A percentile compares a stretch with the other conserved stretches of the same genome.
Conservation (phyloP, 2,888 invertebrate species). For the Drosophila cracens region DNA sequence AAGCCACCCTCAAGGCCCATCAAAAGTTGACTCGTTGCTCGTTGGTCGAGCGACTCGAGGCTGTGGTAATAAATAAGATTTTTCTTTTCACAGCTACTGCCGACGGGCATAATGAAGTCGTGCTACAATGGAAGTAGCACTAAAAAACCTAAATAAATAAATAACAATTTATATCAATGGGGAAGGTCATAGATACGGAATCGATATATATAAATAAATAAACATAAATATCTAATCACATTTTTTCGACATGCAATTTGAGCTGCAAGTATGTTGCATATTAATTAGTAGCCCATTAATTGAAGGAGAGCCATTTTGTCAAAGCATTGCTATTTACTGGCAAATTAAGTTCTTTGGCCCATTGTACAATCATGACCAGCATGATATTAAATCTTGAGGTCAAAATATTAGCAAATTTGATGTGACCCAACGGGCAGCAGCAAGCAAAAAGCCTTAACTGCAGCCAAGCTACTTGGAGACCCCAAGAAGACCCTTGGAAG, state of each 20-base stretch:
- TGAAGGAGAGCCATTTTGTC: background rate
- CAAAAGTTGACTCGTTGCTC: constrained; percentile 18
- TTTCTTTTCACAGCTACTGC: constrained; percentile 62
- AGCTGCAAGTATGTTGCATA: background rate
- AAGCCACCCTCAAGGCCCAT: constrained; percentile 21
- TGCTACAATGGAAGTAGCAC: constrained; percentile 42
- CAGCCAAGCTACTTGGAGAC: constrained; percentile 8
- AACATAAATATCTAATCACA: background rate
- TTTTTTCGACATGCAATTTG: background rate
- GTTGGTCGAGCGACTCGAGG: constrained; percentile 1
- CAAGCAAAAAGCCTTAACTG: constrained; percentile 17
- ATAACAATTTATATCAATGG: background rate
- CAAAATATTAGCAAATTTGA: constrained; percentile 78
- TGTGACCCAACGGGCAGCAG: constrained; percentile 63
- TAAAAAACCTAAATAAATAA: constrained; percentile 11
- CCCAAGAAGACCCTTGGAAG: constrained; percentile 18
- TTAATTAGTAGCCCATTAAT: background rate
- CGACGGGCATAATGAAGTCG: constrained; percentile 47
- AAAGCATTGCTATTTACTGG: background rate
- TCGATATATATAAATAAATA: background rate
- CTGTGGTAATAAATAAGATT: constrained; percentile 62
- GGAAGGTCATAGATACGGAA: rapidly evolving
- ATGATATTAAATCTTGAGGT: constrained; percentile 62
- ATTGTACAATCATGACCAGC: constrained; percentile 58
- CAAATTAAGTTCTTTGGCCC: constrained; percentile 19